phyloP scores from a whole-genome alignment of 2,113 vertebrate species.

The Dolichotis patagonum region DNA sequence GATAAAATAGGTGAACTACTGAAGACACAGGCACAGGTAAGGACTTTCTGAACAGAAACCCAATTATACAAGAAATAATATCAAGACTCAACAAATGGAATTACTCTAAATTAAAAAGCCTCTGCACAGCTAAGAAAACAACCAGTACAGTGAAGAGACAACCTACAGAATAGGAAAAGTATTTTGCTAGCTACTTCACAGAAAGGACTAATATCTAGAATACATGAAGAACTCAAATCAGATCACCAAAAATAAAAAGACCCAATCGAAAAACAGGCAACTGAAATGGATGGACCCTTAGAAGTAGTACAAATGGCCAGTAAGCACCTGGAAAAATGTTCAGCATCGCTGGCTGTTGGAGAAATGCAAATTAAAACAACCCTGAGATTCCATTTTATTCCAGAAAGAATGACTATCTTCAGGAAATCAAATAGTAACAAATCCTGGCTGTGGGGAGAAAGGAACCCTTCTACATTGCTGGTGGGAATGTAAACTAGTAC shows the following conservation, averaged over 20 bases:
- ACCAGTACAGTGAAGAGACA: background rate
- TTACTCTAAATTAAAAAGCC: background rate
- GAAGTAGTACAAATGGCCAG: background rate
- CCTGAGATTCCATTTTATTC: background rate
- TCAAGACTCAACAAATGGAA: background rate
- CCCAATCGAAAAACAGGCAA: background rate
- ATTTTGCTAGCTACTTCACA: background rate
- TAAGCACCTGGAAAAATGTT: background rate
- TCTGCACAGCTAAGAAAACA: background rate
- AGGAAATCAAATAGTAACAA: background rate
- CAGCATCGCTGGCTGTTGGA: background rate
- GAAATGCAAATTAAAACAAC: background rate
- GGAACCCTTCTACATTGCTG: background rate
- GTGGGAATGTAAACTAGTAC: background rate
- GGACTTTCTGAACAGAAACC: background rate
- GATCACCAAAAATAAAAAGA: background rate
- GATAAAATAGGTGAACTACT: background rate
- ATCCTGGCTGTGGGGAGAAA: background rate
- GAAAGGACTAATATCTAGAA: background rate
- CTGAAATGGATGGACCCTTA: background rate
- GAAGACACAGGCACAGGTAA: background rate
- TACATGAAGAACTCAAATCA: background rate
- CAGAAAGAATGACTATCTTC: background rate
- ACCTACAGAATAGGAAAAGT: background rate
- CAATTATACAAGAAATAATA: background rate